Evolutionary conservation across 2,888 invertebrate species (phyloP).

Genomic region (Drymonia ruficornis): DNA sequence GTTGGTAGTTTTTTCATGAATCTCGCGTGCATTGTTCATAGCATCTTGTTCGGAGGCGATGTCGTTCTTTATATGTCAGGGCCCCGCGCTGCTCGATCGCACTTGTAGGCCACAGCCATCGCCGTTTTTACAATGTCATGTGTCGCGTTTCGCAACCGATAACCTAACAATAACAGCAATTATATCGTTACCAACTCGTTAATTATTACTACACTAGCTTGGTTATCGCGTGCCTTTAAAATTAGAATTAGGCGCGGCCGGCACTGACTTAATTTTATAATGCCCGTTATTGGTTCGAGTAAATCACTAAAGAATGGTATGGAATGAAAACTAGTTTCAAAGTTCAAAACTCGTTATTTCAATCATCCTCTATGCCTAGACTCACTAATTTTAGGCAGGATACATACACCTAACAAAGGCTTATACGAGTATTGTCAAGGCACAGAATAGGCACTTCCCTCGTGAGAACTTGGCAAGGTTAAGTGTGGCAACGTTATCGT

Average conservation of each 20-base stretch:
- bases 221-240: conserved; percentile 13
- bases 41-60: conserved; percentile 62
- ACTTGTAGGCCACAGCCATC: conserved; percentile 81
- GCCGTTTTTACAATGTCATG: conserved; percentile 81
- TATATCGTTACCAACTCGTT: conserved; percentile 45
- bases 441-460: conserved; percentile 83
- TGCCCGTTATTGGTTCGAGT: conserved; percentile 25
- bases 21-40: conserved; percentile 63
- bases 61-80: conserved; percentile 80
- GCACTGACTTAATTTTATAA: conserved; percentile 20
- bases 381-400: conserved; percentile 65
- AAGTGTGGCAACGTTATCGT: conserved; percentile 82
- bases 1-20: conserved; percentile 45
- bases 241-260: conserved; percentile 16
- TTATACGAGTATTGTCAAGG: conserved; percentile 83
- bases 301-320: conserved; percentile 29
- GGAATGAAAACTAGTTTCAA: conserved; percentile 37
- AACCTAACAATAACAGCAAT: conserved; percentile 64
- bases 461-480: conserved; percentile 84
- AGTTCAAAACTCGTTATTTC: conserved; percentile 53
- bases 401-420: conserved; percentile 77
- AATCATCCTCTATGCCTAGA: conserved; percentile 33
- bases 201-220: conserved; percentile 36
- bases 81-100: conserved; percentile 76
- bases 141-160: conserved; percentile 75